Base-by-base conservation (phyloP, 2,797 vertebrate species). In the Anniella stebbinsi region DNA sequence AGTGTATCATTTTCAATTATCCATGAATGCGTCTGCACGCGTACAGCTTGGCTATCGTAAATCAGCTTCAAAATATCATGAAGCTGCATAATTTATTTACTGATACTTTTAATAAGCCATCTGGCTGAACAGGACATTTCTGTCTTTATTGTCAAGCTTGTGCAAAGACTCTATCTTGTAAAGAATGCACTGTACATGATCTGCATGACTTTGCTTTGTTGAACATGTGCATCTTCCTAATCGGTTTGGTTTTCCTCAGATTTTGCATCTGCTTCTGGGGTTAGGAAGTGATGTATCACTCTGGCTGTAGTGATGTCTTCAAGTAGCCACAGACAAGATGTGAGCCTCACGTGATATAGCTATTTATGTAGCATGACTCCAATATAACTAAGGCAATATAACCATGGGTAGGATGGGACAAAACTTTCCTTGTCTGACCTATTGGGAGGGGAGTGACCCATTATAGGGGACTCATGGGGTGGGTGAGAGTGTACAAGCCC, bases 1-100 rank as follows among this genome's bases (percentile, higher is more conserved):
- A 96, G 87, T 83, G 88, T 92, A 92, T 94, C 92, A 93, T 92
- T 96, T 95, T 93, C 89, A 95, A 95, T 96, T 94, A 95, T 92
- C 88, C 91, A 86, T 92, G 93, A 91, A 95, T 89, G 90, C 87
- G 93, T 95, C 93, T 92, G 81, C 87, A 86, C 66, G 93, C 76
- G 7, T 89, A 89, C 80, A 89, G 45, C 91, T 95, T 89, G 28
- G 33, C 91, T 93, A 77, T 70, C 73, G 87, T 94, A 95, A 96
- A 96, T 96, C 95, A 94, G 87, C 63, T 67, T 86, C 93, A 94
- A 93, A 67, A 81, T 28, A 86, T 48, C 48, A 76, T 88, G 94
- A 94, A 94, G 51, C 2, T 8, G 33, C n/a, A 63, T 93, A 38
- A 87, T 60, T 95, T 90, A 95, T 92, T 93, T 93, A 88, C 78